These are phyloP conservation scores for Diarsia rubi DNA, from an alignment of 2,888 invertebrate genomes.

Conservation along the genomic window DNA sequence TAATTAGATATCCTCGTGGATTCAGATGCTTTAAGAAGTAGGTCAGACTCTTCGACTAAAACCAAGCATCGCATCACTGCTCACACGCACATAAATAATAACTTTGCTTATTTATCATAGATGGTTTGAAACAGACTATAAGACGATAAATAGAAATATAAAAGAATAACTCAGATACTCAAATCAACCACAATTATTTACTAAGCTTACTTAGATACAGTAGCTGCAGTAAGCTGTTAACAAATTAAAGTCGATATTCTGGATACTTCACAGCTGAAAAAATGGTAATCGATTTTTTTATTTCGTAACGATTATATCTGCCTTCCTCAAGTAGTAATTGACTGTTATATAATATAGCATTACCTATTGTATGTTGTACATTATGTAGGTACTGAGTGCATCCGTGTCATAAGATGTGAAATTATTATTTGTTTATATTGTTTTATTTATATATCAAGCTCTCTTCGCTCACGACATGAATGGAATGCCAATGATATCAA, in stretches of 20 bases:
- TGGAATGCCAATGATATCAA: constrained; percentile 55
- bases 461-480: constrained; percentile 39
- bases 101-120: neutral
- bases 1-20: neutral
- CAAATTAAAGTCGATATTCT: neutral
- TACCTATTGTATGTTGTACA: neutral
- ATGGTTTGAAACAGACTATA: neutral
- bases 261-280: neutral
- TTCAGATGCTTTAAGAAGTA: constrained; percentile 18
- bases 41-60: neutral
- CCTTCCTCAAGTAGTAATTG: neutral
- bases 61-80: neutral
- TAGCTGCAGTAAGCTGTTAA: neutral
- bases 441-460: constrained; percentile 45
- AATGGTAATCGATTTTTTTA: neutral
- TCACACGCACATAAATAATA: constrained; percentile 5
- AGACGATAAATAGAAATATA: too few species aligned
- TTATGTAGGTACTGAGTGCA: too few species aligned
- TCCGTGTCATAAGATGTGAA: constrained; percentile 16
- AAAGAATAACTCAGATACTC: too few species aligned
- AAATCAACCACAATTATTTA: too few species aligned
- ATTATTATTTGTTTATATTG: constrained; percentile 50
- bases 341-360: neutral
- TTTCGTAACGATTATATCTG: neutral
- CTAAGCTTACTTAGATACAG: neutral